A percentile compares a stretch with the other conserved stretches of the same genome.
Conservation (phyloP, 2,888 invertebrate species). For the Pheosia tremula region DNA sequence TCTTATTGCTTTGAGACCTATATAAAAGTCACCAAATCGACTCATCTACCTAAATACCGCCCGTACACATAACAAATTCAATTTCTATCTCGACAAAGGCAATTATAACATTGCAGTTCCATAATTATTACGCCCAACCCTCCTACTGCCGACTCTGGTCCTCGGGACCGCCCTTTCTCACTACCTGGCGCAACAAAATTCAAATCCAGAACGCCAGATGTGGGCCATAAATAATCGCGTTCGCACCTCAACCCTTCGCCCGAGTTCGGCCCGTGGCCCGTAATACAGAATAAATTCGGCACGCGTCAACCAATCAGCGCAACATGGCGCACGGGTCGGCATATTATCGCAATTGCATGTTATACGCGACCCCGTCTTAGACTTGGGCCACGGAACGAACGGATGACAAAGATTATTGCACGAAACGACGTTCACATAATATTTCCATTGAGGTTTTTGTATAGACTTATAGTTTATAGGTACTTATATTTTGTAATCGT, state of each 20-base stretch:
- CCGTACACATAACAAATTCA: not conserved
- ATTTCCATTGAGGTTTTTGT: no score
- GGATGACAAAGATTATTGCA: constrained; percentile 7
- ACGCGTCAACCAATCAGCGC: constrained; percentile 75
- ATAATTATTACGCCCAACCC: constrained; percentile 11
- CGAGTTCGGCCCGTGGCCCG: constrained; percentile 48
- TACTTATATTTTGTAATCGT: no score
- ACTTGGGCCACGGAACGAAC: constrained; percentile 42
- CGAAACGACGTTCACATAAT: not conserved
- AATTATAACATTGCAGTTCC: not conserved
- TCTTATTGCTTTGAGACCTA: no score
- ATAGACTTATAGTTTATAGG: no score
- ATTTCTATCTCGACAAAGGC: not conserved
- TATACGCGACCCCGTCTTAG: constrained; percentile 65
- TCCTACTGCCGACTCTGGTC: constrained; percentile 3
- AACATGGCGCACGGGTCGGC: constrained; percentile 76
- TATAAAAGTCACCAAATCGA: no score
- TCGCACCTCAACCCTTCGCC: constrained; percentile 75
- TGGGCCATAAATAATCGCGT: constrained; percentile 65
- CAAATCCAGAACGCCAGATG: constrained; percentile 56
- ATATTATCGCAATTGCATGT: constrained; percentile 72
- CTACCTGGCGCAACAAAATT: constrained; percentile 50
- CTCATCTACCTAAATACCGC: no score
- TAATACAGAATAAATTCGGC: constrained; percentile 78
- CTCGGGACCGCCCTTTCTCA: constrained; percentile 6